Conservation (phyloP, 2,113 vertebrate species). For the Gymnarchus niloticus region DNA sequence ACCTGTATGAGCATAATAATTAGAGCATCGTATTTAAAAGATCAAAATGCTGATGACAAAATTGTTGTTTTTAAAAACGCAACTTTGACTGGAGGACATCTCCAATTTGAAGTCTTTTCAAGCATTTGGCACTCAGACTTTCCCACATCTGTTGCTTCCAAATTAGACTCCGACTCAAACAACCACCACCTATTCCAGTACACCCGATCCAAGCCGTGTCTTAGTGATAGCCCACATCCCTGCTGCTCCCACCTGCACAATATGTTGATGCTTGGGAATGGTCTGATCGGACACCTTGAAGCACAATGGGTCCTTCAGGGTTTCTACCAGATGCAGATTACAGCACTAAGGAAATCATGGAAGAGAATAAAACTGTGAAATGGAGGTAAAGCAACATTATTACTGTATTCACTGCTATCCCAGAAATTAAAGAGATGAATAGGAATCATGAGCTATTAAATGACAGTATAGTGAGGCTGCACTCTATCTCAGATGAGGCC, state of each 20-base stretch:
- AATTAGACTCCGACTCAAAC: not conserved
- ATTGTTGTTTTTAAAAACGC: too few species aligned
- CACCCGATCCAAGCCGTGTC: not conserved
- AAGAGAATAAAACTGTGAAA: not conserved
- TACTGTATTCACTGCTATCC: not conserved
- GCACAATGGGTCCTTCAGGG: constrained; percentile 72
- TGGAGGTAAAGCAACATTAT: not conserved
- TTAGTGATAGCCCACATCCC: not conserved
- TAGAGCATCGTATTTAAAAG: too few species aligned
- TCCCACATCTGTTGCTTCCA: not conserved
- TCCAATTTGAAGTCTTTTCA: not conserved
- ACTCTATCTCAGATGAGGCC: too few species aligned
- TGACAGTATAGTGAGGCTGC: too few species aligned
- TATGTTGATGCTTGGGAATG: constrained; percentile 78
- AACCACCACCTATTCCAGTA: not conserved
- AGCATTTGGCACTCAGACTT: not conserved
- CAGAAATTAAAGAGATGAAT: not conserved
- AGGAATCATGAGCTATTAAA: not conserved
- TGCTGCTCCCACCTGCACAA: constrained; percentile 69
- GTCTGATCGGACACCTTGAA: constrained; percentile 80
- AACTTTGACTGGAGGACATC: not conserved
- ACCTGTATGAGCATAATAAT: not conserved
- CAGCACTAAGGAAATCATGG: constrained; percentile 64
- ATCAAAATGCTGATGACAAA: too few species aligned
- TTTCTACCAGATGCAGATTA: constrained; percentile 76